phyloP scores from a whole-genome alignment of 2,888 invertebrate genomes.

The Tinea semifulvella region DNA sequence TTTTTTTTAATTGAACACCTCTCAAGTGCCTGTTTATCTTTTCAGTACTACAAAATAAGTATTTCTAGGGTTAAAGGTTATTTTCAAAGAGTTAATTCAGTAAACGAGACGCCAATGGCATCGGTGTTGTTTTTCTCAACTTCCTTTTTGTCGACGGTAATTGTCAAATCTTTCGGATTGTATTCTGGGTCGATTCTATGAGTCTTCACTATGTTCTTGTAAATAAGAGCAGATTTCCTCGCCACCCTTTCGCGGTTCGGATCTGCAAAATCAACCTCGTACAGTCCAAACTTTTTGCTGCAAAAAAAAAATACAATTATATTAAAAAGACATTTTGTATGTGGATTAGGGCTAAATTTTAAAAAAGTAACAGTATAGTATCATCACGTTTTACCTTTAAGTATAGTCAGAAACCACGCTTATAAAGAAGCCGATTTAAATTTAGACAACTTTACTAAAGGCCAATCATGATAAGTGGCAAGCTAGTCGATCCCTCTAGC shows the following conservation, averaged over 20 bases:
- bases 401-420: too few relatives aligned
- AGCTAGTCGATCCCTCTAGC: too few relatives aligned
- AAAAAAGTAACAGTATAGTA: too few relatives aligned
- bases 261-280: constrained; percentile 68
- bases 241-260: constrained; percentile 64
- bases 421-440: too few relatives aligned
- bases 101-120: neutral
- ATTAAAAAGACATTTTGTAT: neutral
- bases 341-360: too few relatives aligned
- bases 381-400: too few relatives aligned
- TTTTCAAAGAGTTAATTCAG: neutral
- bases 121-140: neutral
- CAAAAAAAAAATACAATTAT: constrained; percentile 23
- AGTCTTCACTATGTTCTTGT: constrained; percentile 26
- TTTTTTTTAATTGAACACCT: too few relatives aligned
- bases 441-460: too few relatives aligned
- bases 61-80: neutral
- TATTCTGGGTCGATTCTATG: constrained; percentile 28
- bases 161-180: constrained; percentile 33
- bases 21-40: too few relatives aligned
- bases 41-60: too few relatives aligned
- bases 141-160: constrained; percentile 34
- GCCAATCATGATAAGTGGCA: too few relatives aligned
- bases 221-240: constrained; percentile 64
- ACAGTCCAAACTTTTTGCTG: constrained; percentile 69